Conservation (phyloP, 2,888 invertebrate genomes). For the Malthinus seriepunctatus region DNA sequence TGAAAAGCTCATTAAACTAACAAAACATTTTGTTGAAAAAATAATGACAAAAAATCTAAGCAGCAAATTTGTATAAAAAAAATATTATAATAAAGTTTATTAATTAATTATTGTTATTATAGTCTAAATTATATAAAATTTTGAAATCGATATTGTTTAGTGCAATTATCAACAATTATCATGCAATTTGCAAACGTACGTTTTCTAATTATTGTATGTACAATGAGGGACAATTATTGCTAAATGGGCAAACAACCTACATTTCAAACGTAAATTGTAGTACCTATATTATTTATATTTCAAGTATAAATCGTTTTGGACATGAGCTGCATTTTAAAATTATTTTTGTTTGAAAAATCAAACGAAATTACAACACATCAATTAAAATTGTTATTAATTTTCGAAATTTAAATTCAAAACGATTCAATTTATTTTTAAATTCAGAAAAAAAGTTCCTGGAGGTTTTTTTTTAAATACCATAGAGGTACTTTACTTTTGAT, state of each 20-base stretch:
- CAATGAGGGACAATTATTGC: conserved; percentile 9
- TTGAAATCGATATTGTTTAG: no score
- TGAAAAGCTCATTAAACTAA: conserved; percentile 2
- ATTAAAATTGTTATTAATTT: no score
- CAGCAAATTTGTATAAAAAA: neutral
- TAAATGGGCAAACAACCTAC: conserved; percentile 13
- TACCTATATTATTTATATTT: no score
- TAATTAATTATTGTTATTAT: no score
- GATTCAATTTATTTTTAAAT: no score
- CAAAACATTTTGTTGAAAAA: conserved; percentile 1
- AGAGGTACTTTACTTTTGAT: no score
- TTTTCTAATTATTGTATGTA: conserved; percentile 16
- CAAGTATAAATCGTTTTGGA: neutral
- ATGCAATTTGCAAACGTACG: conserved; percentile 3
- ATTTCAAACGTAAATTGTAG: conserved; percentile 3
- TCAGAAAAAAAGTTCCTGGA: no score
- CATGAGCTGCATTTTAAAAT: neutral
- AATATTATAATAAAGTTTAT: neutral
- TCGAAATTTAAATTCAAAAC: no score
- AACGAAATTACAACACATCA: neutral
- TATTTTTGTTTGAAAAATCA: neutral
- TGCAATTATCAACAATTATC: neutral
- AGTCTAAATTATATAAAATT: no score
- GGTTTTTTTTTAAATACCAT: no score
- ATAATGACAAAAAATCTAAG: neutral